Evolutionary conservation across 2,113 vertebrate species (phyloP), one percentile per base, ranked within the genome.

Genomic region (Pseudorectes ferrugineus): DNA sequence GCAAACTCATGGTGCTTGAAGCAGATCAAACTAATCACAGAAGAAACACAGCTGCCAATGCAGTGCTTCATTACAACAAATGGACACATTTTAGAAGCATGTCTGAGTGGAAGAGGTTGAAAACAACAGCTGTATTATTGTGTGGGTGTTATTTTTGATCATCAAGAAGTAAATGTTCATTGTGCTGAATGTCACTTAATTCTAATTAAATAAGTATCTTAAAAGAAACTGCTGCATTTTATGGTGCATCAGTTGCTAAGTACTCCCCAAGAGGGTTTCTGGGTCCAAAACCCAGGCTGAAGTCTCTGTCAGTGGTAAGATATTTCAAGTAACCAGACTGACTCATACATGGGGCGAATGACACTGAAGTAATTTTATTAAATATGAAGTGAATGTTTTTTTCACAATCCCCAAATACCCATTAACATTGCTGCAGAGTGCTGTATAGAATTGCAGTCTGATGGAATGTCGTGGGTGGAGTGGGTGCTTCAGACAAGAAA

Each of bases 71-170:
- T 78, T 85, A 31, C 48, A 78, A 91, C 12, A 48, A 87, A 89
- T 7, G 17, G 19, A 31, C 26, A 26, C 22, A 31, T 73, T 79
- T 79, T n/a, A 66, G 78, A 83, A 65, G 65, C 16, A 15, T 20
- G 2, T 70, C 42, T 88, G 58, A 73, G 28, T 76, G 45, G 49
- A 92, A 75, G 17, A 59, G 10, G 48, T 48, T 40, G 66, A 76
- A 85, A 93, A 46, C 51, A 95, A n/a, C 46, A 83, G 62, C 72
- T 90, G 33, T 67, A 52, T 80, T 85, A 43, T 49, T 86, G 54
- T 22, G n/a, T 83, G 59, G 49, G 31, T 73, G 35, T 40, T 79
- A 58, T 49, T 92, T 89, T 88, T 85, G 66, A 83, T 57, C 12
- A 68, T 73, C 10, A 49, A 72, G 38, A 35, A 59, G 13, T 45